Base-by-base conservation (phyloP, 92 coral and sea anemone genomes). In the Zoanthus solanderi region DNA sequence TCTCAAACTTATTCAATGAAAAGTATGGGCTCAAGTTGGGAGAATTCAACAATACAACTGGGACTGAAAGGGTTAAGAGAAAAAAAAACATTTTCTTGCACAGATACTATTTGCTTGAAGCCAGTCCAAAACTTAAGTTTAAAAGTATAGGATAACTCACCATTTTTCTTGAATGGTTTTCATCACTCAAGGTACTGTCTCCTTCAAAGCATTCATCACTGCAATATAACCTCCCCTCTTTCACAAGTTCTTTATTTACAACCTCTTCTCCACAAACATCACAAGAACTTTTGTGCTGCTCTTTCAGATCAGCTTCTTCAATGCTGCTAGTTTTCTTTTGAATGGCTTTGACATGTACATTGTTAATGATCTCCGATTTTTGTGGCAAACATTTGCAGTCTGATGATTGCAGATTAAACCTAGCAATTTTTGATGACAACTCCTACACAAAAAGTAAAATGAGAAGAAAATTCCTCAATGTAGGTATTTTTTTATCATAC, bases 121-220 rank as follows among this genome's bases (percentile, higher is more conserved):
- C 23, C 23, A 23, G 23, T 23, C 23, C 23, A 23, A 23, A 23
- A 23, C 42, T 37, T 37, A 4, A 50, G 9, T 50, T 7, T 7
- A 50, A 11, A 7, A 11, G 56, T 11, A 7, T 47, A 47, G 9
- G 12, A 50, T 1, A 50, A 50, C 56, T 50, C 5, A 50, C 56
- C 7, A 79, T 48, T 66, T 77, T 77, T 14, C 67, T 57, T 7
- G 67, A 30, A 5, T 52, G 67, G 9, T 32, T 77, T 28, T 32
- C 47, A 11, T 31, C 7, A 56, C 11, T 4, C 0, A 23, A 56
- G 53, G 4, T 34, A 74, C 54, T 58, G 7, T 58, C 81, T 72
- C 90, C 88, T 58, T 91, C 94, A 63, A 88, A 2, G 47, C 94
- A 91, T 73, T 91, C 94, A 83, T 95, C 98, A 77, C 94, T 93